These are phyloP conservation scores for Agriopis marginaria DNA, from an alignment of 2,888 invertebrate species.

Conservation along the genomic window DNA sequence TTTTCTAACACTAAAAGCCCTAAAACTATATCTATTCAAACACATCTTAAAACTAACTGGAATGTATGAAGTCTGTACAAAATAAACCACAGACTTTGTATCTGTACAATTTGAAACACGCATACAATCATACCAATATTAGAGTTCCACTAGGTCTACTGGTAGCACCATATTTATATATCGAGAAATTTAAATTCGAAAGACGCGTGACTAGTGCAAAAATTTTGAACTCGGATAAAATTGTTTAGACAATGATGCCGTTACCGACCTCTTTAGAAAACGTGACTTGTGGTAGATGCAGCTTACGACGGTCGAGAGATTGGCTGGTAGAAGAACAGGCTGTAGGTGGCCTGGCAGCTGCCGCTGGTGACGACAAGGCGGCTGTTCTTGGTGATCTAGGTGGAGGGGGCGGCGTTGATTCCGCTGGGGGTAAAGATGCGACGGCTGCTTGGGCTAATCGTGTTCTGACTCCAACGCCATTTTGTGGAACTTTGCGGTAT, in stretches of 20 bases:
- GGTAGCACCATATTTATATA: slow-evolving; percentile 64
- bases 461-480: slow-evolving; percentile 69
- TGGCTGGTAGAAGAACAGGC: slow-evolving; percentile 90
- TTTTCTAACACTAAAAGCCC: slow-evolving; percentile 44
- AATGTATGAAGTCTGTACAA: slow-evolving; percentile 72
- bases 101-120: slow-evolving; percentile 31
- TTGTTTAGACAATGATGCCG: slow-evolving; percentile 91
- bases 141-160: slow-evolving; percentile 47
- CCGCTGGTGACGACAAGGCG: slow-evolving; percentile 73
- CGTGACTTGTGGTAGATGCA: slow-evolving; percentile 93
- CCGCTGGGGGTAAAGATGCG: slow-evolving; percentile 58
- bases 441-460: slow-evolving; percentile 65
- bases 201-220: slow-evolving; percentile 59
- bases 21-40: slow-evolving; percentile 46
- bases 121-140: slow-evolving; percentile 25
- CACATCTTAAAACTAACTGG: slow-evolving; percentile 55
- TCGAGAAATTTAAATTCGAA: slow-evolving; percentile 50
- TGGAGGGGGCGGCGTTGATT: slow-evolving; percentile 76
- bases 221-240: slow-evolving; percentile 40
- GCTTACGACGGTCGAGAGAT: slow-evolving; percentile 87
- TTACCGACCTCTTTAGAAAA: slow-evolving; percentile 97
- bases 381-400: slow-evolving; percentile 74
- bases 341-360: slow-evolving; percentile 87
- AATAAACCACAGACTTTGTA: slow-evolving; percentile 53
- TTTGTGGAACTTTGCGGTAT: slow-evolving; percentile 87